Evolutionary conservation across 2,797 vertebrate genomes (phyloP).

Genomic region (Epinephelus awoara): DNA sequence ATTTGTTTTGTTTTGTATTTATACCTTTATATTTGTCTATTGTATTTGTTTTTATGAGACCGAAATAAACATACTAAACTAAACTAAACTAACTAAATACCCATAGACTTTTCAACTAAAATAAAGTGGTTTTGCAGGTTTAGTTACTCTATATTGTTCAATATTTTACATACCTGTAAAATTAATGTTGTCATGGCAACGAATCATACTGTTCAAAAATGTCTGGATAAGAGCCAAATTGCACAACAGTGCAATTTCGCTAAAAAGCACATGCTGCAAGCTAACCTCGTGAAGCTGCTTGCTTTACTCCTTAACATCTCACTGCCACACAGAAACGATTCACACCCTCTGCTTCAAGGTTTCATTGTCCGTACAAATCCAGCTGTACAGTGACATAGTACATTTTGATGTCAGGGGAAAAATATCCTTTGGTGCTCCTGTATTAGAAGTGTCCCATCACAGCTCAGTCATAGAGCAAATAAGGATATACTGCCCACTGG

Average conservation of each 20-base stretch:
- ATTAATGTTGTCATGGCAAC: not conserved
- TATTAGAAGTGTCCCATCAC: constrained; percentile 9
- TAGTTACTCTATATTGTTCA: not conserved
- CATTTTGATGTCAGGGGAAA: not conserved
- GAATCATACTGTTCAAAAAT: not conserved
- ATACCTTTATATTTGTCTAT: too few species aligned
- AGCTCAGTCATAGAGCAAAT: constrained; percentile 31
- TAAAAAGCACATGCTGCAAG: not conserved
- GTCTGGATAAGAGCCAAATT: not conserved
- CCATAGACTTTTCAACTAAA: too few species aligned
- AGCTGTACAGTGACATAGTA: not conserved
- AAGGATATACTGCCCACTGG: constrained; percentile 32
- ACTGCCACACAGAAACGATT: not conserved
- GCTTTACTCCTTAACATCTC: not conserved
- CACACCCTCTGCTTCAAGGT: not conserved
- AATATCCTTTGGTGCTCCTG: constrained; percentile 6
- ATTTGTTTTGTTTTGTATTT: too few species aligned
- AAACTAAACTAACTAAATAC: too few species aligned
- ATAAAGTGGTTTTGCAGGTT: too few species aligned
- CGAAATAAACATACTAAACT: too few species aligned
- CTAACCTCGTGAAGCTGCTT: not conserved
- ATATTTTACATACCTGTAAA: not conserved
- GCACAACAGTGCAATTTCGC: not conserved
- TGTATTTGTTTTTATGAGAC: too few species aligned
- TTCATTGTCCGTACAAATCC: constrained; percentile 18